Conservation (phyloP, 2,888 invertebrate genomes). For the Rotaria magnacalcarata region DNA sequence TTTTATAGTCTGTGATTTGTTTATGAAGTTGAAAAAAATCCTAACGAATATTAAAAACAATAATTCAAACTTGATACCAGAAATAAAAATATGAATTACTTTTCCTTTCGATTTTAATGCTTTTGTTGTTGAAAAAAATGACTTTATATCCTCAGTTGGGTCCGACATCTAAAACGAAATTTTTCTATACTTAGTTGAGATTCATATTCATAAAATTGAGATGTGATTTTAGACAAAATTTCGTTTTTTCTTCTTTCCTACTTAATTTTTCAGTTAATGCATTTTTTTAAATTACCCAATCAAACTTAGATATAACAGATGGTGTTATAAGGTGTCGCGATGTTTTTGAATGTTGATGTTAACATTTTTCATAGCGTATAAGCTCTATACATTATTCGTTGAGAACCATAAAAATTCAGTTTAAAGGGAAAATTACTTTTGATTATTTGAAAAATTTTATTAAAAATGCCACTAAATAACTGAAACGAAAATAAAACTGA, state of each 20-base stretch:
- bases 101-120: constrained; percentile 2
- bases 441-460: no score
- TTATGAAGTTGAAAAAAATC: constrained; percentile 12
- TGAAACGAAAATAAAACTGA: no score
- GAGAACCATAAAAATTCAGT: no score
- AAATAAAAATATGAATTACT: not conserved
- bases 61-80: not conserved
- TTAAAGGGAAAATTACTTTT: no score
- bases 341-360: no score
- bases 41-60: not conserved
- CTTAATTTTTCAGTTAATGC: not conserved
- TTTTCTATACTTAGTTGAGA: not conserved
- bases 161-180: not conserved
- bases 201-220: not conserved
- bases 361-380: no score
- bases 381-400: no score
- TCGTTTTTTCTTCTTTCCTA: not conserved
- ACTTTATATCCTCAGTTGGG: not conserved
- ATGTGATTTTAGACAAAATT: no score
- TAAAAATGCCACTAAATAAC: no score
- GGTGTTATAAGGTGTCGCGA: not conserved
- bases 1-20: not conserved
- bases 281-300: not conserved
- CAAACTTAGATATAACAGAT: not conserved
- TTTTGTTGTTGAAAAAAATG: constrained; percentile 7